Evolutionary conservation across 30 jellyfish, hydroid and myxozoan species (phyloP), one percentile per base, ranked within the genome.

Genomic region (Aurelia aurita): DNA sequence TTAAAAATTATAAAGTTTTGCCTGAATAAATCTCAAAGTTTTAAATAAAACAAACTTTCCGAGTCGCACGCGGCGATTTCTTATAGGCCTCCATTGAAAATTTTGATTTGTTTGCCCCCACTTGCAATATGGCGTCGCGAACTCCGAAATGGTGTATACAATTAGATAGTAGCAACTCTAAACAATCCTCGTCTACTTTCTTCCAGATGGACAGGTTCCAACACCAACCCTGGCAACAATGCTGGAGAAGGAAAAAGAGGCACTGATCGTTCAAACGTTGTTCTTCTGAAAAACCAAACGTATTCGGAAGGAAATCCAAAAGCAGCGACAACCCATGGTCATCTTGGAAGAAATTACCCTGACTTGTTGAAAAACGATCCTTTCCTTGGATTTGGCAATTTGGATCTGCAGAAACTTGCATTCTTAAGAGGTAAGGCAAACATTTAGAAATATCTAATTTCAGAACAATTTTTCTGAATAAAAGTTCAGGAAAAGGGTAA

Each of bases 131-230:
- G n/a, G n/a, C n/a, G n/a, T n/a, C n/a, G n/a, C n/a, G n/a, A n/a
- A n/a, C n/a, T n/a, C n/a, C n/a, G n/a, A n/a, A n/a, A n/a, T n/a
- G n/a, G n/a, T n/a, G n/a, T n/a, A n/a, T n/a, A n/a, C n/a, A n/a
- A n/a, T n/a, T n/a, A n/a, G n/a, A n/a, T n/a, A n/a, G n/a, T n/a
- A n/a, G n/a, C n/a, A n/a, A n/a, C 16, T 39, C 51, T 15, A 4
- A 39, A 39, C 12, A 5, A 35, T 35, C 1, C 51, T 6, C 75
- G 21, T 22, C 46, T 14, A 9, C 49, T 46, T 13, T 16, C 34
- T n/a, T 15, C n/a, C 54, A 87, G 96, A 47, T 87, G 96, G 96
- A 87, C 96, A 3, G 96, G 96, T 3, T 87, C 96, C n/a, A 76
- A 87, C 67, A 69, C 81, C 0, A 87, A 87, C 54, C 96, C 96